phyloP scores from a whole-genome alignment of 1,140 invertebrate species.

The Acarapis woodi region DNA sequence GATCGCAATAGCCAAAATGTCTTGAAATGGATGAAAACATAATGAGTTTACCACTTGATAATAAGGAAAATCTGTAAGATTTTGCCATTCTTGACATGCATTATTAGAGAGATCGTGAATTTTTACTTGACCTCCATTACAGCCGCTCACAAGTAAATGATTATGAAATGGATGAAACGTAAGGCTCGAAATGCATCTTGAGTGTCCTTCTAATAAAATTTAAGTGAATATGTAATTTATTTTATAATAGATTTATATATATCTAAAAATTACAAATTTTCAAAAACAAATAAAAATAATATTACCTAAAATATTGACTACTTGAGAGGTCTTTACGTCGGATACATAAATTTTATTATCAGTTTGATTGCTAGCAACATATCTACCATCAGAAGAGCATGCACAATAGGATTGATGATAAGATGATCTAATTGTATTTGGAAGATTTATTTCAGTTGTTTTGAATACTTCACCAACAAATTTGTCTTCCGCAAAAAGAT shows the following conservation, averaged over 20 bases:
- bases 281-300: not conserved
- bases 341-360: slow-evolving; percentile 72
- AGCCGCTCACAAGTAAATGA: slow-evolving; percentile 56
- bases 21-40: slow-evolving; percentile 52
- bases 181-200: slow-evolving; percentile 66
- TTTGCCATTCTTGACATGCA: slow-evolving; percentile 43
- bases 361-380: slow-evolving; percentile 61
- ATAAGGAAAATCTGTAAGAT: too few species aligned
- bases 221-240: not conserved
- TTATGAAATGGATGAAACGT: slow-evolving; percentile 59
- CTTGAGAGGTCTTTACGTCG: slow-evolving; percentile 40
- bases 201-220: slow-evolving; percentile 30
- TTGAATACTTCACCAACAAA: too few species aligned
- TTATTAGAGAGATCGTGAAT: slow-evolving; percentile 68
- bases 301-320: slow-evolving; percentile 31
- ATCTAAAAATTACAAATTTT: not conserved
- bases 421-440: too few species aligned
- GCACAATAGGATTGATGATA: too few species aligned
- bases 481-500: too few species aligned
- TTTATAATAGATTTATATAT: not conserved
- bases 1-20: slow-evolving; percentile 51
- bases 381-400: slow-evolving; percentile 57
- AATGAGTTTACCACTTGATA: slow-evolving; percentile 49
- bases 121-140: slow-evolving; percentile 57
- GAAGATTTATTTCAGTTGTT: too few species aligned